Percentiles rank a stretch among this genome's conserved stretches.
Evolutionary conservation across 2,797 vertebrate genomes (phyloP).

Genomic region (Leucoraja ocellata): DNA sequence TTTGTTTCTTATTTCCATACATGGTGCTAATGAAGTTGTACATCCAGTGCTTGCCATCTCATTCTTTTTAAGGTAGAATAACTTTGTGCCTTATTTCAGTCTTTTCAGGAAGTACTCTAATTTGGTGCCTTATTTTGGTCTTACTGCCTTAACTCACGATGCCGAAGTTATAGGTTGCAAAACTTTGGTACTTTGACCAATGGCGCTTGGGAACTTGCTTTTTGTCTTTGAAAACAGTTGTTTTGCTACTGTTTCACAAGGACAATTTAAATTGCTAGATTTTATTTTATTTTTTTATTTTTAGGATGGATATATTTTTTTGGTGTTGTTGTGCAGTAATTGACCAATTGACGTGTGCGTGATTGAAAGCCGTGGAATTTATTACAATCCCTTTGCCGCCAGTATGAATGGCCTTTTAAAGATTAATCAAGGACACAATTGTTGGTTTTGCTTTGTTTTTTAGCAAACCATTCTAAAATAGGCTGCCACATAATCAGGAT

Average conservation of each 20-base stretch:
- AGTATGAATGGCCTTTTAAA: not conserved
- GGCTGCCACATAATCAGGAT: not conserved
- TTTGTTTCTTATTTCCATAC: not conserved
- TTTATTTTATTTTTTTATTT: not conserved
- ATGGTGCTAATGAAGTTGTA: not conserved
- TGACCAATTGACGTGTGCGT: not conserved
- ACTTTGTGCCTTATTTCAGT: not conserved
- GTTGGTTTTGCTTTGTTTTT: not conserved
- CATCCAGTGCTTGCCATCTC: not conserved
- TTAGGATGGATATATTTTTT: not conserved
- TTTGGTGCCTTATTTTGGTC: no score
- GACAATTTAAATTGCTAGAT: not conserved
- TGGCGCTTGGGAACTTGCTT: not conserved
- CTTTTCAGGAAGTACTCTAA: no score
- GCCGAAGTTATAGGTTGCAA: not conserved
- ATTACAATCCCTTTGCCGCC: not conserved
- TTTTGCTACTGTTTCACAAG: not conserved
- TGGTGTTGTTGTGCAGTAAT: not conserved
- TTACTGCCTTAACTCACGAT: not conserved
- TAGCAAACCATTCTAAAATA: not conserved
- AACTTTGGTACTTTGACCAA: not conserved
- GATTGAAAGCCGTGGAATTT: not conserved
- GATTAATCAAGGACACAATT: not conserved
- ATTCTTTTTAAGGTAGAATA: not conserved
- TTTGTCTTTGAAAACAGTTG: not conserved